A percentile compares a stretch with the other conserved stretches of the same genome.
Conservation (phyloP, 2,797 vertebrate species). For the Argya squamiceps region DNA sequence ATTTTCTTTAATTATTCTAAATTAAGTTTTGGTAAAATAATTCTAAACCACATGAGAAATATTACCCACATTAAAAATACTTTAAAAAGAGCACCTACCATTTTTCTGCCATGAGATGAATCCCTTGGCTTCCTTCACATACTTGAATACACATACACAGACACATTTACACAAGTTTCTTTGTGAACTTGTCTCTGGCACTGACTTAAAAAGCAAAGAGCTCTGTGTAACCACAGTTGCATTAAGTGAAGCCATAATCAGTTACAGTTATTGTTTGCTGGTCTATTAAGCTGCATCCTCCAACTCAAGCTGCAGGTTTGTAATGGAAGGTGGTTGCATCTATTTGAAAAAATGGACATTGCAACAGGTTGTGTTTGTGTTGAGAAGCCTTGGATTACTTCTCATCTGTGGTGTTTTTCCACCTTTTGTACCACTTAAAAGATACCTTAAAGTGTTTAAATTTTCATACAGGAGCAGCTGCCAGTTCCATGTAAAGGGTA, state of each 20-base stretch:
- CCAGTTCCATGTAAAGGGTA: neutral
- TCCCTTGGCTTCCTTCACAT: neutral
- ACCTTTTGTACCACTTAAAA: neutral
- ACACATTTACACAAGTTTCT: neutral
- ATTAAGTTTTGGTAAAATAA: neutral
- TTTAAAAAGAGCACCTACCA: neutral
- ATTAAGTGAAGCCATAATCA: neutral
- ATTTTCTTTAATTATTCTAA: neutral
- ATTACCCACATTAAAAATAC: neutral
- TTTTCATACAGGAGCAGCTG: neutral
- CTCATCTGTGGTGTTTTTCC: neutral
- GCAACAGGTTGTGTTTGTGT: neutral
- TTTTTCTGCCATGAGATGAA: neutral
- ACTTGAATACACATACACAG: neutral
- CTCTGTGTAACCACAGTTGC: neutral
- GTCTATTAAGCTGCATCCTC: conserved; percentile 7
- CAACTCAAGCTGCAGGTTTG: neutral
- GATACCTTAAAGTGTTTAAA: neutral
- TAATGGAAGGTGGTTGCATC: neutral
- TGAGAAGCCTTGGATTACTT: neutral
- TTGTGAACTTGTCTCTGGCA: neutral
- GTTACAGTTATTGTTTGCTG: neutral
- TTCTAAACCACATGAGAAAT: neutral
- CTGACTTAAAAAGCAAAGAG: neutral
- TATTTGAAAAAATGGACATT: neutral